Base-by-base conservation (phyloP, 2,888 invertebrate genomes). In the Dicyrtomina minuta region DNA sequence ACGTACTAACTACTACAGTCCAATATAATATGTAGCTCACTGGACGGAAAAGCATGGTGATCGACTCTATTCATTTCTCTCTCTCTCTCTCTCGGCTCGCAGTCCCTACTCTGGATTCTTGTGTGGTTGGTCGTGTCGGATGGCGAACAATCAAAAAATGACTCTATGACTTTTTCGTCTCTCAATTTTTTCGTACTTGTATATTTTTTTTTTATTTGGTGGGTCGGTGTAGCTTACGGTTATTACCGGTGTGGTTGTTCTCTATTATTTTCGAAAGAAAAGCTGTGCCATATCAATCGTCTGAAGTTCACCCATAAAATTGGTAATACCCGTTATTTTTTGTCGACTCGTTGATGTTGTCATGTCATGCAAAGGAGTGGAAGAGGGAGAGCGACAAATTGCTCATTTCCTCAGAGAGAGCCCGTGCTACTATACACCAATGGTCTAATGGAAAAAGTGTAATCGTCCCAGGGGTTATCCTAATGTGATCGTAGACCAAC, bases 381-480 rank as follows among this genome's bases (percentile, higher is more conserved):
- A 53, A 66, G 60, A 44, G 49, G 58, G 65, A 72, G 72, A 72
- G 73, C 65, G 73, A 77, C 74, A 77, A 77, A 77, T 77, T 77
- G 77, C 71, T 73, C 77, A 77, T 77, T 77, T 72, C 75, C 73
- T 68, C 68, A 43, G 70, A 71, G 70, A 71, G 74, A 71, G 58
- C 68, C 33, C 49, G 49, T 20, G 22, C 43, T 60, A 43, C 33
- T 33, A 3, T 33, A 33, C 33, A 33, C 41, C 59, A 60, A 41
- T 41, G 59, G 69, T 65, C 70, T 75, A 76, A 76, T 76, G 76
- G 74, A 74, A 72, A 69, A 72, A 75, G 70, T 71, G 74, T 74
- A 75, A 77, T 77, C 75, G 74, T 75, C 75, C 75, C 74, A 70
- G 59, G 77, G 75, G 77, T 74, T 75, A 58, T 49, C 49, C 71